These are phyloP conservation scores for Daboia siamensis DNA, from an alignment of 2,113 vertebrate species.

Conservation along the genomic window DNA sequence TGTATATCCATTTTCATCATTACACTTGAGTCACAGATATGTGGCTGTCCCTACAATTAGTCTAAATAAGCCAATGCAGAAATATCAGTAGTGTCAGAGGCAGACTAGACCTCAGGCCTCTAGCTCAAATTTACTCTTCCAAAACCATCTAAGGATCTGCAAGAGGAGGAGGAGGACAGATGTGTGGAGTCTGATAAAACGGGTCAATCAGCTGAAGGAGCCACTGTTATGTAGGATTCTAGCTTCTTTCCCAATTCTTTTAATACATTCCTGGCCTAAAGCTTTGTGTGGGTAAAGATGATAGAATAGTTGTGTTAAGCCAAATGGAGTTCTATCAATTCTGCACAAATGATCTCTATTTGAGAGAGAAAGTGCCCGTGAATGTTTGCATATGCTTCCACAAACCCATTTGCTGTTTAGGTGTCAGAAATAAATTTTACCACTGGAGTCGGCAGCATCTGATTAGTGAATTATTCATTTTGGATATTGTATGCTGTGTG, in stretches of 20 bases:
- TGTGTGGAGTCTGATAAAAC: not conserved
- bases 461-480: slow-evolving; percentile 86
- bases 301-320: slow-evolving; percentile 27
- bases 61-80: not conserved
- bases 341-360: slow-evolving; percentile 57
- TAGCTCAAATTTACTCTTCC: not conserved
- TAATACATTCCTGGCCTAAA: not conserved
- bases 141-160: not conserved
- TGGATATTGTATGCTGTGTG: slow-evolving; percentile 73
- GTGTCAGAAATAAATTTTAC: slow-evolving; percentile 86
- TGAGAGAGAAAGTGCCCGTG: rapidly evolving
- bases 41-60: not conserved
- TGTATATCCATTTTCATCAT: not conserved
- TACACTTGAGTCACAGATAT: not conserved
- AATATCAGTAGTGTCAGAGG: not conserved
- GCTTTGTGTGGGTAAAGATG: slow-evolving; percentile 28
- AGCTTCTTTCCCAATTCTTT: not conserved
- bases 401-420: slow-evolving; percentile 74
- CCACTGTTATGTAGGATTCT: not conserved
- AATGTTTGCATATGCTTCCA: slow-evolving; percentile 36
- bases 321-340: slow-evolving; percentile 44
- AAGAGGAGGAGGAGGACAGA: not conserved
- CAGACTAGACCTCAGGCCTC: not conserved
- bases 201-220: not conserved
- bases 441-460: slow-evolving; percentile 80